Conservation (phyloP, 2,797 vertebrate species). For the Argyrosomus regius region DNA sequence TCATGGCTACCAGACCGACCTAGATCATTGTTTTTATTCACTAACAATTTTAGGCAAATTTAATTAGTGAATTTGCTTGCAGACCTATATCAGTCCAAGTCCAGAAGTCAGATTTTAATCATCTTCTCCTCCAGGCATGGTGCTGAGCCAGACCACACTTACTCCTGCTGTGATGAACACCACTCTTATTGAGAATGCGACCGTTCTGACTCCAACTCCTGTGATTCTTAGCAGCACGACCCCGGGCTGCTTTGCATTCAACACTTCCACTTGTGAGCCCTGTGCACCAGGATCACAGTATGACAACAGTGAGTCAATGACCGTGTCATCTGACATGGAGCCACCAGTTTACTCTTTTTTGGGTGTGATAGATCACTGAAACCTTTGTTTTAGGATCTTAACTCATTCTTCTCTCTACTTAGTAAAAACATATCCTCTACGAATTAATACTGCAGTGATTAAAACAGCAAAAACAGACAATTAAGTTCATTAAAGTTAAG, state of each 20-base stretch:
- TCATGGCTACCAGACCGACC: neutral
- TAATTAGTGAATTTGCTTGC: neutral
- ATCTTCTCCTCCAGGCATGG: constrained; percentile 73
- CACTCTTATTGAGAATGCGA: constrained; percentile 68
- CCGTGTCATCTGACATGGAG: neutral
- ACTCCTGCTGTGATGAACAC: constrained; percentile 77
- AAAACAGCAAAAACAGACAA: neutral
- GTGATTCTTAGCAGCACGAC: constrained; percentile 78
- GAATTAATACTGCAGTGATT: neutral
- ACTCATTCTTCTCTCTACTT: neutral
- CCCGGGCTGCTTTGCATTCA: constrained; percentile 83
- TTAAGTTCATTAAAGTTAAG: neutral
- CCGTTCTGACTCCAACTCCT: constrained; percentile 70
- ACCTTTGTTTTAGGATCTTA: neutral
- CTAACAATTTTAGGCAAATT: neutral
- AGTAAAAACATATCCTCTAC: neutral
- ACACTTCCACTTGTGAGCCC: constrained; percentile 84
- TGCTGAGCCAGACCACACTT: constrained; percentile 84
- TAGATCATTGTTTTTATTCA: neutral
- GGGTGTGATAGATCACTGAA: neutral
- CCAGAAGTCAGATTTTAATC: neutral
- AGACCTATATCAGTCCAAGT: neutral
- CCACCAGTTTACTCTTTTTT: neutral
- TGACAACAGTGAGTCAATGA: constrained; percentile 80
- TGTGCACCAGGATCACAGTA: constrained; percentile 87